Evolutionary conservation across 92 coral and sea anemone species (phyloP), one percentile per base, ranked within the genome.

Genomic region (Plumapathes pennacea): DNA sequence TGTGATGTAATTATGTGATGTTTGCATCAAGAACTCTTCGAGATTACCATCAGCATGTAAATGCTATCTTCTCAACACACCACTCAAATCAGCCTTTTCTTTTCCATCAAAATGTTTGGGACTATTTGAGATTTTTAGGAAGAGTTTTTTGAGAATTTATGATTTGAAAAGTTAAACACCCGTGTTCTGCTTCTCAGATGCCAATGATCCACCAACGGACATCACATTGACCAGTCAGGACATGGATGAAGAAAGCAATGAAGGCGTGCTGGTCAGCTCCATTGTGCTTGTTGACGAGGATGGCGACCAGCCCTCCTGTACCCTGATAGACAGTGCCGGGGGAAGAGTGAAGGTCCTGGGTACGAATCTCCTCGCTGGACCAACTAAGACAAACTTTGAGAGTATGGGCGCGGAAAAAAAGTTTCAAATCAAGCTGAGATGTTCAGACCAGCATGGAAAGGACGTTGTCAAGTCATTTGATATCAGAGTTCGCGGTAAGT

Each of bases 201-300:
- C 68, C 55, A 92, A 92, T 72, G 98, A 92, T 46, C 83, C 98
- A 2, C 98, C 98, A 29, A 81, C 56, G 9, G 82, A 77, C 57
- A 67, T 92, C 48, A 71, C 30, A 1, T 80, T 92, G 26, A 72
- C 78, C 20, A 76, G 76, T 11, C 74, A 46, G 22, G 41, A 38
- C 28, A 12, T 87, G 15, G 48, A 36, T 39, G 98, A 92, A 57
- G 77, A 88, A 69, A 77, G 92, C 42, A 77, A 38, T 11, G 64
- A 72, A 38, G 36, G 66, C 11, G 67, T 76, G 12, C 62, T 84
- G 6, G 77, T 92, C 51, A 86, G 96, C 30, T 42, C 54, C 12
- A 77, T 92, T 24, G 25, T 20, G 7, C 80, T 92, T 29, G 32
- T 55, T 10, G 98, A 92, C 34, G 71, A 88, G 64, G 98, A 92